Conservation (phyloP, 2,113 vertebrate genomes). For the Pungitius pungitius region DNA sequence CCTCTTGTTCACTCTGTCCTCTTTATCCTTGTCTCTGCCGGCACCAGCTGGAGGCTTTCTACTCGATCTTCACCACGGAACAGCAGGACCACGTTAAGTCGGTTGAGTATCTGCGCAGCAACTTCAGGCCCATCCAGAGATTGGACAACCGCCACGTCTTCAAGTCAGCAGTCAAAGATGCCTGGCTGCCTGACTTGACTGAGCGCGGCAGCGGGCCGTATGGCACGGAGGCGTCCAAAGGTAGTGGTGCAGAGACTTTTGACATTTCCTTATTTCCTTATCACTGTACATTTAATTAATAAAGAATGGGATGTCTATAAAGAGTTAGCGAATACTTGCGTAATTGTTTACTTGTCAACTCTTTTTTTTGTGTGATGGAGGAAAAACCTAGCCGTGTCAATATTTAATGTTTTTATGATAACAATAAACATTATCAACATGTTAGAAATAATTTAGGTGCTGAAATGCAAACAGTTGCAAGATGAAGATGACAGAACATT, state of each 20-base stretch:
- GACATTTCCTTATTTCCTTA: neutral
- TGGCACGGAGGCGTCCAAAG: constrained; percentile 93
- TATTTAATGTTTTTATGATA: neutral
- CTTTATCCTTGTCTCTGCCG: constrained; percentile 7
- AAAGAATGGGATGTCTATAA: neutral
- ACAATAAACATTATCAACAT: neutral
- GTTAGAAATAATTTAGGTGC: neutral
- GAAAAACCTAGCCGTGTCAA: neutral
- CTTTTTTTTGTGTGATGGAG: neutral
- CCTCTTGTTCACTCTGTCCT: neutral
- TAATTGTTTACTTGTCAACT: neutral
- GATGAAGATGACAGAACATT: neutral
- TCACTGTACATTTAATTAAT: neutral
- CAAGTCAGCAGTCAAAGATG: constrained; percentile 92
- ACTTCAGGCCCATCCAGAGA: constrained; percentile 91
- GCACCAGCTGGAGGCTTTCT: constrained; percentile 93
- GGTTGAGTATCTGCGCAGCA: constrained; percentile 95
- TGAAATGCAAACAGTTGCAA: neutral
- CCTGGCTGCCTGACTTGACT: constrained; percentile 89
- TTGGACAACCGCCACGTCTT: constrained; percentile 89
- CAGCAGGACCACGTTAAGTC: constrained; percentile 98
- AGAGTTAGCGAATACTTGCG: neutral
- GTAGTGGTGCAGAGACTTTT: constrained; percentile 68
- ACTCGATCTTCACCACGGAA: constrained; percentile 98
- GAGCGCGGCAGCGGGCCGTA: constrained; percentile 87